A percentile compares a stretch with the other conserved stretches of the same genome.
phyloP scores from a whole-genome alignment of 2,888 invertebrate species.

The Teleogryllus oceanicus region DNA sequence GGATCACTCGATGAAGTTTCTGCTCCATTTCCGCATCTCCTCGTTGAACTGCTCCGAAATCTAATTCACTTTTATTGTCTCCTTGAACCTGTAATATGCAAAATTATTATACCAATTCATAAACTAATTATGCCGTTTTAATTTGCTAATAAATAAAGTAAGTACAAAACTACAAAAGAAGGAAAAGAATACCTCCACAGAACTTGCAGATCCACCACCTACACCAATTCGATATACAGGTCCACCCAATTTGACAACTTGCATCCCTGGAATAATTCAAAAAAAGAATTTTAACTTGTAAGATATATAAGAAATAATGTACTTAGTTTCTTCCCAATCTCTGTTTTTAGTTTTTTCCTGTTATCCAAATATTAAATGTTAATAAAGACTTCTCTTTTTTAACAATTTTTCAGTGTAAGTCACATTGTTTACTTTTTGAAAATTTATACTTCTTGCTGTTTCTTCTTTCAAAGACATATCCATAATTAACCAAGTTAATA shows the following conservation, averaged over 20 bases:
- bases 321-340: no score
- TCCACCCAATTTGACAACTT: slow-evolving; percentile 88
- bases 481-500: no score
- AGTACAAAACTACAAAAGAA: not conserved
- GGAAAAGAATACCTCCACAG: slow-evolving; percentile 62
- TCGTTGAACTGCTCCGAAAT: slow-evolving; percentile 95
- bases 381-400: no score
- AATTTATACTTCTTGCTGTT: no score
- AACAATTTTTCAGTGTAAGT: no score
- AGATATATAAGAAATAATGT: no score
- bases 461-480: no score
- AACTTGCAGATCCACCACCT: slow-evolving; percentile 97
- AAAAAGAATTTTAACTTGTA: no score
- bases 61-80: slow-evolving; percentile 76
- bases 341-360: no score
- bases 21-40: slow-evolving; percentile 98
- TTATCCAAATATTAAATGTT: no score
- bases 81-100: slow-evolving; percentile 67
- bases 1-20: slow-evolving; percentile 88
- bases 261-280: slow-evolving; percentile 60
- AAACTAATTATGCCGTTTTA: not conserved
- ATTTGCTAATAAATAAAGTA: not conserved
- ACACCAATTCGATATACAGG: slow-evolving; percentile 97
- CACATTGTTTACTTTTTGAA: no score
- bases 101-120: not conserved